phyloP scores from a whole-genome alignment of 2,888 invertebrate genomes.

The Crossocerus cetratus region DNA sequence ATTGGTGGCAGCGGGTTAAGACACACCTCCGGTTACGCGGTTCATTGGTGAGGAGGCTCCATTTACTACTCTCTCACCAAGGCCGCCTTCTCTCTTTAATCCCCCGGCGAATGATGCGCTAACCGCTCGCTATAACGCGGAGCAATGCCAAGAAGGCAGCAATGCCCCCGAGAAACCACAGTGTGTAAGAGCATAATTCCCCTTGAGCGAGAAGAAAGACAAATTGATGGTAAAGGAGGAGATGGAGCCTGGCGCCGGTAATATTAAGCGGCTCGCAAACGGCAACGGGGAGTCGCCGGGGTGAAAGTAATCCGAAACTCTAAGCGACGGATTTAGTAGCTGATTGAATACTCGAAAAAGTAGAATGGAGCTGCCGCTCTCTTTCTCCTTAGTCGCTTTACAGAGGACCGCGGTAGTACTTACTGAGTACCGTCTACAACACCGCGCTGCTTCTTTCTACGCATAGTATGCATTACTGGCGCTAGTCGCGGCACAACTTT shows the following conservation, averaged over 20 bases:
- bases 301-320: constrained; percentile 38
- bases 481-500: constrained; percentile 12
- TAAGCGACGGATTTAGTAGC: constrained; percentile 34
- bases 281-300: constrained; percentile 20
- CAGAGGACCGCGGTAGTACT: constrained; percentile 29
- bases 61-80: constrained; percentile 12
- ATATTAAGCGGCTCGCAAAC: constrained; percentile 28
- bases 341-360: constrained; percentile 36
- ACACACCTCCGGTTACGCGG: not conserved
- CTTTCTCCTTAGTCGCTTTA: constrained; percentile 24
- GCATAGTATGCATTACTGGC: not conserved
- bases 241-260: constrained; percentile 8
- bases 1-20: constrained; percentile 46
- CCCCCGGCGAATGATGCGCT: not conserved
- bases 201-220: too few species aligned
- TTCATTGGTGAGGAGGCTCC: constrained; percentile 23
- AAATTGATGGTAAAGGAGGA: not conserved
- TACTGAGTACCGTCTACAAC: constrained; percentile 6
- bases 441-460: not conserved
- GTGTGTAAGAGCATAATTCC: too few species aligned
- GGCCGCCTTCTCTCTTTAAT: not conserved
- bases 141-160: too few species aligned
- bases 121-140: too few species aligned
- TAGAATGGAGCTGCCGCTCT: not conserved
- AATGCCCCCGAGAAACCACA: too few species aligned